A percentile compares a stretch with the other conserved stretches of the same genome.
Evolutionary conservation across 2,797 vertebrate genomes (phyloP).

Genomic region (Otolemur crassicaudatus): DNA sequence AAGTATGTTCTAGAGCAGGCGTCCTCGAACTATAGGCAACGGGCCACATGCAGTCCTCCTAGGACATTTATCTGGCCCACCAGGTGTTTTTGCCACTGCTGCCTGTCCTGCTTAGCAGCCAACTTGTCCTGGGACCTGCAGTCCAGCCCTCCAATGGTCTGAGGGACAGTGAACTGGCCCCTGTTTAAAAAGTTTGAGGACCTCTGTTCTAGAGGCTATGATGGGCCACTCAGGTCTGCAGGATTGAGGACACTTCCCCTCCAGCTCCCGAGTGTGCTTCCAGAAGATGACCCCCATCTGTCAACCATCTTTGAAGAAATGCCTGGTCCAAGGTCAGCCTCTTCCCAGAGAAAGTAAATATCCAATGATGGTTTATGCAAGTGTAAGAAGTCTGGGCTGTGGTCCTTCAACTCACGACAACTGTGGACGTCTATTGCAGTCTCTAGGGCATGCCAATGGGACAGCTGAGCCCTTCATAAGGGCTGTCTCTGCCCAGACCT

Average conservation of each 20-base stretch:
- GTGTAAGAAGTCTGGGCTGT: neutral
- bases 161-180: too few relatives aligned
- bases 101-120: too few relatives aligned
- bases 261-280: neutral
- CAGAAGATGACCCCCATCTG: neutral
- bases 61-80: too few relatives aligned
- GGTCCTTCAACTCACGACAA: neutral
- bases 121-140: too few relatives aligned
- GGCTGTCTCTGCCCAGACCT: neutral
- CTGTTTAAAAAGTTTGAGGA: too few relatives aligned
- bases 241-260: neutral
- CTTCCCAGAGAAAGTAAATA: neutral
- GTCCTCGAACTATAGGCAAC: too few relatives aligned
- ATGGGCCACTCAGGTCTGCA: neutral
- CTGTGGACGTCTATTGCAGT: neutral
- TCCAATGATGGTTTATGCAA: neutral
- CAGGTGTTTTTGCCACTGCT: too few relatives aligned
- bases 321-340: neutral
- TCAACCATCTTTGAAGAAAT: neutral
- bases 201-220: neutral
- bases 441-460: neutral
- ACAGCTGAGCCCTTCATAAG: neutral
- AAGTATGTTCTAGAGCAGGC: neutral
- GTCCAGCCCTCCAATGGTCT: too few relatives aligned
- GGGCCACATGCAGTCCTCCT: too few relatives aligned